Base-by-base conservation (phyloP, 2,797 vertebrate species). In the Phrynocephalus forsythii region DNA sequence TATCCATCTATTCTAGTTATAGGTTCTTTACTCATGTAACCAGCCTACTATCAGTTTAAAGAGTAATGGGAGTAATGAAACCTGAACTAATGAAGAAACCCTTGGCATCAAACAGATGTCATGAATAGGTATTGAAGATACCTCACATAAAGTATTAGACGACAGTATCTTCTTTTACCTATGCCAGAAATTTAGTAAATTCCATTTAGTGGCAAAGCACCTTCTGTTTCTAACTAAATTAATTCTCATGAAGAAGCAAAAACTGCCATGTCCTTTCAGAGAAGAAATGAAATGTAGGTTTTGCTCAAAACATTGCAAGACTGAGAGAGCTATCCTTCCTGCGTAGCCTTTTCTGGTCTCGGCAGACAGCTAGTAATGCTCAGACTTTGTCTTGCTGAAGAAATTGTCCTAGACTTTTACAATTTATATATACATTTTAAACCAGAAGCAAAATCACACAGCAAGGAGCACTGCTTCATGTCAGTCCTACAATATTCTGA, bases 301-400 rank as follows among this genome's bases (percentile, higher is more conserved):
- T 95, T 91, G 93, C 82, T 80, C 91, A 92, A 94, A 94, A 92
- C 86, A 86, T 91, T 94, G 92, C 88, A 92, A 94, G 89, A 92
- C 90, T 93, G 88, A 94, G 84, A 89, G 88, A 94, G 91, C 94
- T 94, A 92, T 89, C 92, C 94, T 93, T 38, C 72, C 94, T 94
- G 93, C 91, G 94, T 93, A 93, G 83, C 91, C 93, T 95, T 95
- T 94, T 95, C 95, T 95, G 91, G 92, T 94, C 92, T 94, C 93
- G 93, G 82, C 94, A 95, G 94, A 81, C 69, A 85, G 52, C 38
- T 78, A 44, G 48, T 88, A 67, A 76, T 71, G 67, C 11, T 83
- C 93, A 93, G 90, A 88, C 91, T 95, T 95, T 95, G 87, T 91
- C 94, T 91, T 92, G 92, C 87, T 94, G 91, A 28, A 33, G 15